Base-by-base conservation (phyloP, 1,140 invertebrate species). In the Drosophila pseudoananassae region DNA sequence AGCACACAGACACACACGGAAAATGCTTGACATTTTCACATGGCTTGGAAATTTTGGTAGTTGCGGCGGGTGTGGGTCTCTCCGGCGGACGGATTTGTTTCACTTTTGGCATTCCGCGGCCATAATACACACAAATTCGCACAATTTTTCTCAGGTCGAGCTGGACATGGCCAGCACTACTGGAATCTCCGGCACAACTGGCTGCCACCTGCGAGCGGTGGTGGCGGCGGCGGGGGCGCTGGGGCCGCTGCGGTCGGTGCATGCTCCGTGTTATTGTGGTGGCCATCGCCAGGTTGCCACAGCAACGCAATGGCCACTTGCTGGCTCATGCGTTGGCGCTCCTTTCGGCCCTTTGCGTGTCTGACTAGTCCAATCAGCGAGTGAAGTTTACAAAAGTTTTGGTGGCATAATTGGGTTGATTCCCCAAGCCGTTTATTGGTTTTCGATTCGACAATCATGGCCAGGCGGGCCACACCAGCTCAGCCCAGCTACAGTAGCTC, bases 201-300 rank as follows among this genome's bases (percentile, higher is more conserved):
- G 40, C 40, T 14, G 40, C 40, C 40, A 56, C 81, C 61, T 46
- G 49, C 63, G 55, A 31, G 47, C n/a, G 31, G 66, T 31, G 40
- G 43, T 10, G 40, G 6, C 31, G 20, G 25, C 10, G 49, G 49
- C 6, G 38, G 23, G 38, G 20, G 33, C 8, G 27, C n/a, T 69
- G 40, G 15, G 17, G 43, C 15, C 15, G 9, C 43, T 68, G 56
- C 12, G 53, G 59, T 82, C 56, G 83, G 83, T 88, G 83, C 83
- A 88, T 88, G 83, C 83, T 88, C 83, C 63, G 83, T 88, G 76
- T 79, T 76, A 88, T 88, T 88, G 83, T 88, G 76, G 76, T 88
- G 83, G 83, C 84, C 76, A 82, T 29, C 65, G 31, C 40, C 15
- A 15, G 38, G 83, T 88, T 78, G 83, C 58, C 78, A 88, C 79